Conservation (phyloP, 2,797 vertebrate species). For the Rachycentron canadum region DNA sequence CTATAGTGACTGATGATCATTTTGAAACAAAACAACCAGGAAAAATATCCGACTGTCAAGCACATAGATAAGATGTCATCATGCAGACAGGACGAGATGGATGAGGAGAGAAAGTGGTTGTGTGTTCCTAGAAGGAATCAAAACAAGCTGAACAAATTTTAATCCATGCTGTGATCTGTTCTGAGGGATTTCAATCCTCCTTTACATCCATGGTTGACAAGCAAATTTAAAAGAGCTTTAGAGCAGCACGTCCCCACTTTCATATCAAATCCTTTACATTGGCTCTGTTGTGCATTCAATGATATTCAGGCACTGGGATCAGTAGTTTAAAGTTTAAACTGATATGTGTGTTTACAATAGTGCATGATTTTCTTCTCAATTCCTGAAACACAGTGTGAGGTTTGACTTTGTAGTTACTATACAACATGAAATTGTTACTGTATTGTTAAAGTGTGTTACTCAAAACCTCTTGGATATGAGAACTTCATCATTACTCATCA, state of each 20-base stretch:
- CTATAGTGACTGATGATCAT: background rate
- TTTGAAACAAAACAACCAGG: background rate
- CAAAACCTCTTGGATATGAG: slow-evolving; percentile 11
- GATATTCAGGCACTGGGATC: background rate
- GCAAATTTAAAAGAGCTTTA: slow-evolving; percentile 48
- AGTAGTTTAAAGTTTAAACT: background rate
- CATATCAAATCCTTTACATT: slow-evolving; percentile 31
- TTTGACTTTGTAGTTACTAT: background rate
- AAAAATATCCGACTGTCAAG: background rate
- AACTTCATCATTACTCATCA: slow-evolving; percentile 17
- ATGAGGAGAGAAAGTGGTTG: slow-evolving; percentile 17
- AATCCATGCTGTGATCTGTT: slow-evolving; percentile 64
- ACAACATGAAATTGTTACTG: background rate
- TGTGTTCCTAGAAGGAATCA: slow-evolving; percentile 67
- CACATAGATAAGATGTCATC: background rate
- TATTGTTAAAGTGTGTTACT: background rate
- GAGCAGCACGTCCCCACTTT: slow-evolving; percentile 11
- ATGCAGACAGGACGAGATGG: background rate
- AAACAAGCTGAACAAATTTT: slow-evolving; percentile 44
- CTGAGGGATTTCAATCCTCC: slow-evolving; percentile 55
- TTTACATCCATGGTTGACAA: slow-evolving; percentile 40
- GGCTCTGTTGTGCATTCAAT: background rate
- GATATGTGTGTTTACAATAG: background rate
- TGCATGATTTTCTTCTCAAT: background rate
- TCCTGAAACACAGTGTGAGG: background rate